Conservation (phyloP, 2,113 vertebrate genomes). For the Gambusia affinis region DNA sequence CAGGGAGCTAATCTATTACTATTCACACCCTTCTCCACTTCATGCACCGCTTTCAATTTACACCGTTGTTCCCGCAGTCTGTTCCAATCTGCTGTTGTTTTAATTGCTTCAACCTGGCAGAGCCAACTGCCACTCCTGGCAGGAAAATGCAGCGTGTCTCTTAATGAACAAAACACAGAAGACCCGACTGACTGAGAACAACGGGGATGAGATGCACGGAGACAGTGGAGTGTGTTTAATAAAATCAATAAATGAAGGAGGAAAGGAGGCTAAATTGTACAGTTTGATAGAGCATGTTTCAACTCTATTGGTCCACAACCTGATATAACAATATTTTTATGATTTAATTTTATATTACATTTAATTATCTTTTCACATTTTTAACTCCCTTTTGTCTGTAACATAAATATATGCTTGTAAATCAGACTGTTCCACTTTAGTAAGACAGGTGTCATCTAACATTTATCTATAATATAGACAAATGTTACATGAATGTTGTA, state of each 20-base stretch:
- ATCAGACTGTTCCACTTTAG: not conserved
- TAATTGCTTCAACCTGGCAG: slow-evolving; percentile 75
- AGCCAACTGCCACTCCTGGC: slow-evolving; percentile 69
- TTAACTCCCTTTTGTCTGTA: not conserved
- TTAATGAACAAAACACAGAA: slow-evolving; percentile 74
- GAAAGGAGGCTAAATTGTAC: not conserved
- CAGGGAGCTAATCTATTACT: slow-evolving; percentile 68
- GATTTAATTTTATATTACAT: no score
- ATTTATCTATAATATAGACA: not conserved
- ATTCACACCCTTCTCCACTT: slow-evolving; percentile 62
- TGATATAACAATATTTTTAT: not conserved
- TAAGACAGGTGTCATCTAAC: not conserved
- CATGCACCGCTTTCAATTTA: slow-evolving; percentile 72
- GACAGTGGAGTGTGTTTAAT: not conserved
- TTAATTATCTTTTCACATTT: not conserved
- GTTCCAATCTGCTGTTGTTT: slow-evolving; percentile 79
- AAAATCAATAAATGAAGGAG: not conserved
- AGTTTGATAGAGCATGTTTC: not conserved
- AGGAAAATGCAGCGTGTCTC: slow-evolving; percentile 69
- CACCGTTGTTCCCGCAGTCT: slow-evolving; percentile 75
- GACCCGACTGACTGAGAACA: slow-evolving; percentile 59
- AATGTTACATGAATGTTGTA: not conserved
- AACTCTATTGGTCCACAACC: no score
- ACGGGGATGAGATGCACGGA: slow-evolving; percentile 27
- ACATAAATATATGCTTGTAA: not conserved